Evolutionary conservation across 1,140 invertebrate species (phyloP).

Genomic region (Drosophila orena): DNA sequence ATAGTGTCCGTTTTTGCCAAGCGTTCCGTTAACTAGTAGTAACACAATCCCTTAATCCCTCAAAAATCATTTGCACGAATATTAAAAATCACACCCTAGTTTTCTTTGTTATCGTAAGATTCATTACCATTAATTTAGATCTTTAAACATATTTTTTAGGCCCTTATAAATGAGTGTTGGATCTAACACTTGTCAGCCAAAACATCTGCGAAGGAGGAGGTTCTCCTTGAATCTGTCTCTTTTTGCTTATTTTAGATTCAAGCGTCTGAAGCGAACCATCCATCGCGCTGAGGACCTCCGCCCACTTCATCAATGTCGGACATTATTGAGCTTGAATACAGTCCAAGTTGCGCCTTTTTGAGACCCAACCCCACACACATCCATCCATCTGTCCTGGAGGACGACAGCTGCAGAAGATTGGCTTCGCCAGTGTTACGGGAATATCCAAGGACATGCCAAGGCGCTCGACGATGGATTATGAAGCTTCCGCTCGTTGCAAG

Average conservation of each 20-base stretch:
- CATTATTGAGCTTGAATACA: slow-evolving; percentile 39
- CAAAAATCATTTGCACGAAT: too few relatives aligned
- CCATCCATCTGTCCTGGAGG: slow-evolving; percentile 67
- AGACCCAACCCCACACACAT: slow-evolving; percentile 33
- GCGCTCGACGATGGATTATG: slow-evolving; percentile 72
- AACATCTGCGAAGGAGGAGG: not conserved
- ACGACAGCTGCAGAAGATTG: slow-evolving; percentile 77
- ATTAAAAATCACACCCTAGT: too few relatives aligned
- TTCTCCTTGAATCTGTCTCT: not conserved
- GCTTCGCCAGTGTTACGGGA: slow-evolving; percentile 17
- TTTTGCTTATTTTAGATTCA: not conserved
- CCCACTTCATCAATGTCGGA: slow-evolving; percentile 67
- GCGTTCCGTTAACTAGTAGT: too few relatives aligned
- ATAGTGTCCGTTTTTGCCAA: too few relatives aligned
- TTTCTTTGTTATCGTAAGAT: too few relatives aligned
- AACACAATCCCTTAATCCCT: too few relatives aligned
- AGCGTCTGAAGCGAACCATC: not conserved
- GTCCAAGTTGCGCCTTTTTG: slow-evolving; percentile 37
- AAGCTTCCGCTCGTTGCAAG: slow-evolving; percentile 43
- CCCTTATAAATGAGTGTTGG: too few relatives aligned
- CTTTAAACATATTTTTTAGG: too few relatives aligned
- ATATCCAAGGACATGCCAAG: slow-evolving; percentile 68
- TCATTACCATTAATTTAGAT: too few relatives aligned
- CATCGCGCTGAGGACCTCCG: slow-evolving; percentile 4
- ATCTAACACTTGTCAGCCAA: too few relatives aligned